Conservation (phyloP, 2,888 invertebrate genomes). For the Prenolepis imparis region DNA sequence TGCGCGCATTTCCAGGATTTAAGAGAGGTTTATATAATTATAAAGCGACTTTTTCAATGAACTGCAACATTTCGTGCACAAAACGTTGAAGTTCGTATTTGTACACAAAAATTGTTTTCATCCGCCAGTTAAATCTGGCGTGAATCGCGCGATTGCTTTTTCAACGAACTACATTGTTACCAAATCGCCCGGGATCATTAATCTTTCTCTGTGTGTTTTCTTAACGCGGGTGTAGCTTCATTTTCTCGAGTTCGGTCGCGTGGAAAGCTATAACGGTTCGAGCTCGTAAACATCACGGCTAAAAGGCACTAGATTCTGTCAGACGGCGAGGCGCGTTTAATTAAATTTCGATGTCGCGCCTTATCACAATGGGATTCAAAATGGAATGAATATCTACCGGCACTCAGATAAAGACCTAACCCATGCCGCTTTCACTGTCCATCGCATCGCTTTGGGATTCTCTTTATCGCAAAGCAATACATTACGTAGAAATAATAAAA, state of each 20-base stretch:
- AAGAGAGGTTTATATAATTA: conserved; percentile 9
- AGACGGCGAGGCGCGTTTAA: conserved; percentile 66
- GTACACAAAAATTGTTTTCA: conserved; percentile 49
- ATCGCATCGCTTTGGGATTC: conserved; percentile 39
- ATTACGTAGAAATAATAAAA: conserved; percentile 27
- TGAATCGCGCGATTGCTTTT: conserved; percentile 29
- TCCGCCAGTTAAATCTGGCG: not conserved
- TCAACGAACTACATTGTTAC: conserved; percentile 20
- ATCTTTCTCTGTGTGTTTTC: conserved; percentile 54
- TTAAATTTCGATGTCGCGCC: conserved; percentile 75
- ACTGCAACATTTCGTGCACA: not conserved
- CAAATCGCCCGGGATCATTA: conserved; percentile 54
- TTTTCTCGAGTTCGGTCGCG: conserved; percentile 48
- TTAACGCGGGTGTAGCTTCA: conserved; percentile 38
- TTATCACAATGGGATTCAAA: conserved; percentile 72
- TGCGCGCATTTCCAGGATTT: not conserved
- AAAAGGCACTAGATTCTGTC: conserved; percentile 66
- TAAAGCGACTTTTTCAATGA: not conserved
- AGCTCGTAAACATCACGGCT: conserved; percentile 47
- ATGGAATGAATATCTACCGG: conserved; percentile 56
- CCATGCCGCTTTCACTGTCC: conserved; percentile 67
- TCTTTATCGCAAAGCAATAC: not conserved
- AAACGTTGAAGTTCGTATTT: conserved; percentile 24
- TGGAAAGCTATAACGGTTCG: conserved; percentile 64
- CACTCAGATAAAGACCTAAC: conserved; percentile 40